Evolutionary conservation across 1,140 invertebrate genomes (phyloP).

Genomic region (Dendrolimus punctatus): DNA sequence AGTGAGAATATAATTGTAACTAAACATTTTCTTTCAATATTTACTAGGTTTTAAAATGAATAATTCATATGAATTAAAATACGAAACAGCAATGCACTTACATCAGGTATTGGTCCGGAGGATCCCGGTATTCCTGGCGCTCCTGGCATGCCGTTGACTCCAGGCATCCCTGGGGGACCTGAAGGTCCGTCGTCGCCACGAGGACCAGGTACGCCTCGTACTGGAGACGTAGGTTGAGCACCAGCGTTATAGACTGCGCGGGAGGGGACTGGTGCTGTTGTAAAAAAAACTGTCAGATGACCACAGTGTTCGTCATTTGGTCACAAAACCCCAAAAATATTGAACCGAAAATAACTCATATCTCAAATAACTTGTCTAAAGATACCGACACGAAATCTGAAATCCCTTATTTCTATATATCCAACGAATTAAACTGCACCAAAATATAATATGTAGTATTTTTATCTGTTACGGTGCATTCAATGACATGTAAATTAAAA

Average conservation of each 20-base stretch:
- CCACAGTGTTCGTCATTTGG: no score
- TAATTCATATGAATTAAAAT: slow-evolving; percentile 3
- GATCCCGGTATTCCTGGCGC: slow-evolving; percentile 79
- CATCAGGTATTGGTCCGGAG: slow-evolving; percentile 82
- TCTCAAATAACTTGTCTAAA: no score
- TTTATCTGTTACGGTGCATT: no score
- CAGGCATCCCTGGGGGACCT: slow-evolving; percentile 77
- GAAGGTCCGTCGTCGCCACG: slow-evolving; percentile 71
- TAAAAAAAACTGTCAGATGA: no score
- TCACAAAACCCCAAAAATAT: no score
- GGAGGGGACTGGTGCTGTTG: slow-evolving; percentile 25
- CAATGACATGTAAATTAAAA: no score
- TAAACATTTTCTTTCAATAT: neutral
- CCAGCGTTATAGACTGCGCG: slow-evolving; percentile 30
- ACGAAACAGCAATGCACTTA: slow-evolving; percentile 50
- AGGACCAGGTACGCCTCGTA: slow-evolving; percentile 32
- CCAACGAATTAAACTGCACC: no score
- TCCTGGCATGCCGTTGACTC: slow-evolving; percentile 80
- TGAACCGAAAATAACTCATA: no score
- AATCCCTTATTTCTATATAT: no score
- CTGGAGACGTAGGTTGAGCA: slow-evolving; percentile 43
- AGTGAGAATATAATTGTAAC: neutral
- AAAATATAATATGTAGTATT: no score
- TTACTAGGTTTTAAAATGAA: no score
- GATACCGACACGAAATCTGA: no score